Base-by-base conservation (phyloP, 92 coral and sea anemone genomes). In the Parazoanthus swiftii region DNA sequence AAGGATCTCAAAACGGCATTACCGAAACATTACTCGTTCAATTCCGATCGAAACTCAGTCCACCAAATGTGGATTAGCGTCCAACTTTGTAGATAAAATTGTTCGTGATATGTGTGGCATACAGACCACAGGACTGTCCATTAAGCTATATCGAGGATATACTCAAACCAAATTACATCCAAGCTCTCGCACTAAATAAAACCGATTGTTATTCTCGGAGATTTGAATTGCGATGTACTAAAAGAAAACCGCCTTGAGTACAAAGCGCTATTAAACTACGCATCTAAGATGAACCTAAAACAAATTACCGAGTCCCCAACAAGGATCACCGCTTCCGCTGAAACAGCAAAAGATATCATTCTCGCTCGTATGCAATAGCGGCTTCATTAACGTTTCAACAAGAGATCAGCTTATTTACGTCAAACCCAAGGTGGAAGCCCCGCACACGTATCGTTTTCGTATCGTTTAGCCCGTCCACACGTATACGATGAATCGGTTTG, bases 161-260 rank as follows among this genome's bases (percentile, higher is more conserved):
- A 20, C 56, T 71, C 20, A 50, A 86, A 37, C 89, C 89, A 86
- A 86, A 48, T 25, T 86, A 39, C 81, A 85, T 74, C 79, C 89
- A 86, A 76, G 33, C 33, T 67, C 89, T 13, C 74, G 4, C 88
- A 44, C 58, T 85, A 70, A 85, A 85, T 80, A 85, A 85, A 80
- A 29, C 80, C 65, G 8, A 74, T 85, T 36, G 66, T 42, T 21
- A 35, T 81, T 38, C 79, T 85, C 51, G 66, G 88, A 2, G 86
- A 82, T 82, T 54, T 82, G n/a, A 82, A 82, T 59, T 56, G 74
- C 35, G 74, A 59, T 20, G 39, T 3, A 35, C 50, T 29, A 20
- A 82, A 58, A 37, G 42, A 56, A 0, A n/a, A 29, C 74, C n/a
- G 88, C 44, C 88, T 51, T 18, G 79, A 63, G 71, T 63, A 7